Percentiles rank a stretch among this genome's conserved stretches.
phyloP scores from a whole-genome alignment of 2,113 vertebrate species.

The Isichthys henryi region DNA sequence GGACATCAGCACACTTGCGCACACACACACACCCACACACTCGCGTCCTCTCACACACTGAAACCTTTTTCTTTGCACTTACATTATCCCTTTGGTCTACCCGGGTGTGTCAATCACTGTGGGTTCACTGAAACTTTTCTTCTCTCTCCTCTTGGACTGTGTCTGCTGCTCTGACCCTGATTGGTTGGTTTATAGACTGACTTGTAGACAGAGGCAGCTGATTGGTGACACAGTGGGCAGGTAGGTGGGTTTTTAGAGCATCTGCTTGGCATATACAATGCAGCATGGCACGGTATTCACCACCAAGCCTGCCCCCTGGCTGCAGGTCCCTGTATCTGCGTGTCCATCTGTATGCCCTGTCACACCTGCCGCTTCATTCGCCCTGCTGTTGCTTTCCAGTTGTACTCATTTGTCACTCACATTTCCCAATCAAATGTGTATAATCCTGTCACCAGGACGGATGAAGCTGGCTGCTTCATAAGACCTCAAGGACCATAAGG shows the following conservation, averaged over 20 bases:
- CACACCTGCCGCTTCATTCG: not conserved
- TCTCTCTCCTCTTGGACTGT: conserved; percentile 15
- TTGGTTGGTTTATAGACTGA: conserved; percentile 67
- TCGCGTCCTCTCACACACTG: not conserved
- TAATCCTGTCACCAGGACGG: conserved; percentile 46
- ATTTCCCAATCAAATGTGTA: not conserved
- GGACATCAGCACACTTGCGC: not conserved
- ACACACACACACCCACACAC: not conserved
- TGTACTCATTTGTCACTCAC: not conserved
- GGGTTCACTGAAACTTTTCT: not conserved
- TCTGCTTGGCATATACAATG: conserved; percentile 55
- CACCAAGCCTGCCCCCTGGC: conserved; percentile 18
- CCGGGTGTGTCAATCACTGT: not conserved
- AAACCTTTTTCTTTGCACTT: not conserved
- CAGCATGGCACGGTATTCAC: conserved; percentile 54
- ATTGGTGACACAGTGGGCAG: conserved; percentile 60
- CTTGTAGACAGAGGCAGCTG: conserved; percentile 61
- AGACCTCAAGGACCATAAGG: not conserved
- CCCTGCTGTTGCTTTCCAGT: not conserved
- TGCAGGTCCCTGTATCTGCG: conserved; percentile 13
- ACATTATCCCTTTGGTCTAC: too few species aligned
- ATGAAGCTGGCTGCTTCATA: conserved; percentile 59
- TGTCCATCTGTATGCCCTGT: not conserved
- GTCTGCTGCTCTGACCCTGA: conserved; percentile 56
- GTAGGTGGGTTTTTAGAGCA: conserved; percentile 55